Base-by-base conservation (phyloP, 2,888 invertebrate species). In the Campoplex nolae region DNA sequence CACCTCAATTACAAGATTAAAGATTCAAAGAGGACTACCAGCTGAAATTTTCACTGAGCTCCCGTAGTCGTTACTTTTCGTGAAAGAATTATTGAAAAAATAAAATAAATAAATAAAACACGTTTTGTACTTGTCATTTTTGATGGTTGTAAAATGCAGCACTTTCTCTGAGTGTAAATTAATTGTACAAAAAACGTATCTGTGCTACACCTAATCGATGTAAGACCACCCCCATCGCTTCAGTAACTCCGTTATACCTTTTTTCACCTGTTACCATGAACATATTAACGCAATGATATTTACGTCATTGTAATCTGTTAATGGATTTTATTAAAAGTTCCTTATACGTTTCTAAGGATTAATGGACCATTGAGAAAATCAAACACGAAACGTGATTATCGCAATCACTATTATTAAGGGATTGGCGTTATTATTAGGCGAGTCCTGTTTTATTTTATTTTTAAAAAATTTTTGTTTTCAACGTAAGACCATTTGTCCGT, bases 201-300 rank as follows among this genome's bases (percentile, higher is more conserved):
- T 94, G 93, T 94, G 94, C 93, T 93, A 93, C 94, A 94, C 94
- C 91, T 93, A 92, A 94, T 94, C 92, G 92, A 94, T 94, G 94
- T 94, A 90, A 93, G 91, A 92, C 90, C 93, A 94, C 94, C 92
- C 90, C 90, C 90, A 93, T 93, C 89, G 94, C 94, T 94, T 94
- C 89, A 93, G 93, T 94, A 93, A 93, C 92, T 92, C 91, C 92
- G 91, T 94, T 93, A 91, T 58, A 82, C 75, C 51, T 58, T 88
- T 23, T 88, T 90, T 93, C 92, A 93, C 92, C 88, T 82, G 42
- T 77, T 74, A 58, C 58, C 23, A 89, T 90, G 84, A 89, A 89
- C 89, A 89, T 54, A 68, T 54, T 23, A 65, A 42, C 65, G 51
- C 75, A 83, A 80, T 76, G 65, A 80, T 83, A 48, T 13, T 74